Evolutionary conservation across 2,888 invertebrate species (phyloP), one percentile per base, ranked within the genome.

Genomic region (Caprella mutica): DNA sequence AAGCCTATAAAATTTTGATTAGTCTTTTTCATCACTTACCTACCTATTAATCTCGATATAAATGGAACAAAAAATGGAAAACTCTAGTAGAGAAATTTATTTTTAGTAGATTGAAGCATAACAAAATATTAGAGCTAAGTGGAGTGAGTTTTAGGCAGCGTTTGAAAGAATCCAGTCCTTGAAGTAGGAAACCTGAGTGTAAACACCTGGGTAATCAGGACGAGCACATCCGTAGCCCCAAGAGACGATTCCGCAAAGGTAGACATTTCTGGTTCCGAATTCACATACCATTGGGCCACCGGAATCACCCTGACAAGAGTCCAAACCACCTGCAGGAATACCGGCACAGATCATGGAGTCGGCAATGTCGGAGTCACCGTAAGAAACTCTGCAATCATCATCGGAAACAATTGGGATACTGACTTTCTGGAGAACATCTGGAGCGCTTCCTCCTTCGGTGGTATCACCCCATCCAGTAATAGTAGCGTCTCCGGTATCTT

Each of bases 231-330:
- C 61, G 5, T 48, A 43, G 14, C 61, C 61, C 61, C 61, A 62
- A 19, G 61, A 62, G 26, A 62, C 61, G 26, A 58, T 42, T 17
- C 61, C 61, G 14, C 56, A 52, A 27, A 60, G 50, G 44, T 51
- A 59, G 9, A n/a, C 55, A 51, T n/a, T 59, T 44, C 23, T 56
- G 55, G 40, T 58, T 56, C n/a, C n/a, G n/a, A n/a, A n/a, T n/a
- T n/a, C n/a, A n/a, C n/a, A n/a, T n/a, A n/a, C n/a, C 30, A 68
- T 42, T 5, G 68, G 68, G 43, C 68, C 68, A 4, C 68, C 68
- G 24, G 68, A 68, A 30, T 59, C 58, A 3, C 61, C 61, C 48
- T 56, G 56, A 35, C 62, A 62, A n/a, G 58, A 30, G 51, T 56
- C 62, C 38, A 50, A 44, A 9, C 62, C 62, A 27, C 53, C 59